Base-by-base conservation (phyloP, 64 coral and sea anemone species). In the Pocillopora verrucosa region DNA sequence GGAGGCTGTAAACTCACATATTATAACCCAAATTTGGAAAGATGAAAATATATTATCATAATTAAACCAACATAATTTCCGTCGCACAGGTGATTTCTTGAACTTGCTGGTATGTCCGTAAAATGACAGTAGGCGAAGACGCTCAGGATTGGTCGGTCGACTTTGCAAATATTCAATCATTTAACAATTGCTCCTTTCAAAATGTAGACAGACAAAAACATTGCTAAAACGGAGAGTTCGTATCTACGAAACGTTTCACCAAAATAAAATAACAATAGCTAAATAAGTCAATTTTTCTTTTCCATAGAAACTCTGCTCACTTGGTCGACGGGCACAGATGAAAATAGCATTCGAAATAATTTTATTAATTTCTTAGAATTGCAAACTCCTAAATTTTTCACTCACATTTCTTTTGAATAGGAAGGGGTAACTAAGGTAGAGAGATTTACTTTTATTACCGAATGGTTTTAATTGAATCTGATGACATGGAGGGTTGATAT, bases 41-140 rank as follows among this genome's bases (percentile, higher is more conserved):
- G 56, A 0, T 16, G 4, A 34, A 83, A 75, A 86, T 92, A 89
- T 78, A 60, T 98, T 94, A 94, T 88, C 84, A 82, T 90, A 98
- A 92, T 89, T 98, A 92, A 60, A 45, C 80, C 75, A 16, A 73
- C 86, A 93, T 90, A 58, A 85, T 88, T 85, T 94, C 56, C 60
- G 93, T 94, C 86, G 89, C 95, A 87, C 95, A 96, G 95, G 95
- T 96, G 95, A 96, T 96, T 90, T 86, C 77, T 85, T 51, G 86
- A 87, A 73, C 64, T 83, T 77, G 56, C 95, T 96, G 95, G 95
- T 96, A 96, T 96, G 91, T 76, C 61, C 62, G 34, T 77, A 80
- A 91, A 87, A 69, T 57, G 78, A 75, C 78, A 83, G 91, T 79
- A 60, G 82, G 82, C 76, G 70, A 59, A 37, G 76, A 61, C 36